phyloP scores from a whole-genome alignment of 1,140 invertebrate genomes.

The Littorina saxatilis region DNA sequence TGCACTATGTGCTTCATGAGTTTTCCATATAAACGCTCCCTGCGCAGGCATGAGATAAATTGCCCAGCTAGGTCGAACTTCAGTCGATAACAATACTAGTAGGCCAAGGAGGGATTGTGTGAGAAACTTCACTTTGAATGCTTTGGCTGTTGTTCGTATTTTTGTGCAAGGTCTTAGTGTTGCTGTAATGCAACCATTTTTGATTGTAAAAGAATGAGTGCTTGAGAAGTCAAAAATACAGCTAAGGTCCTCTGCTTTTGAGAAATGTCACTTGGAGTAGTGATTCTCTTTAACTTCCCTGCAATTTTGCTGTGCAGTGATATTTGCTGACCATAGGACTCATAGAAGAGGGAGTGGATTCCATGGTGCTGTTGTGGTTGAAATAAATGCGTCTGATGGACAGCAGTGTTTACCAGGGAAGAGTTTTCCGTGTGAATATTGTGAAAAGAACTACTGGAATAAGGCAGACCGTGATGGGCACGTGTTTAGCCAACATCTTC shows the following conservation, averaged over 20 bases:
- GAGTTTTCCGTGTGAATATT: conserved; percentile 28
- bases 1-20: conserved; percentile 14
- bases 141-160: neutral
- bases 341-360: conserved; percentile 13
- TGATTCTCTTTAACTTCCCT: neutral
- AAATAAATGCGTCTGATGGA: neutral
- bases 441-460: conserved; percentile 30
- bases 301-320: neutral
- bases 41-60: conserved; percentile 14
- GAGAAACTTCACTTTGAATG: too few relatives aligned
- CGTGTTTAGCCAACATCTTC: conserved; percentile 3
- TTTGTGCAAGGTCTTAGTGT: too few relatives aligned
- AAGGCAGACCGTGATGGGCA: conserved; percentile 30
- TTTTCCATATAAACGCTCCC: conserved; percentile 11
- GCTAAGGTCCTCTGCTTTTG: neutral
- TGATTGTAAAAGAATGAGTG: neutral
- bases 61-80: neutral
- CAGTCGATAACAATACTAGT: too few relatives aligned
- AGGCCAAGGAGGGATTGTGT: too few relatives aligned
- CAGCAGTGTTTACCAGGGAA: neutral
- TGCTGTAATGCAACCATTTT: too few relatives aligned
- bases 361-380: neutral
- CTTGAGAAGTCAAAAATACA: neutral
- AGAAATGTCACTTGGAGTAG: neutral
- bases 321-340: neutral